Evolutionary conservation across 2,113 vertebrate genomes (phyloP).

Genomic region (Indicator maculatus): DNA sequence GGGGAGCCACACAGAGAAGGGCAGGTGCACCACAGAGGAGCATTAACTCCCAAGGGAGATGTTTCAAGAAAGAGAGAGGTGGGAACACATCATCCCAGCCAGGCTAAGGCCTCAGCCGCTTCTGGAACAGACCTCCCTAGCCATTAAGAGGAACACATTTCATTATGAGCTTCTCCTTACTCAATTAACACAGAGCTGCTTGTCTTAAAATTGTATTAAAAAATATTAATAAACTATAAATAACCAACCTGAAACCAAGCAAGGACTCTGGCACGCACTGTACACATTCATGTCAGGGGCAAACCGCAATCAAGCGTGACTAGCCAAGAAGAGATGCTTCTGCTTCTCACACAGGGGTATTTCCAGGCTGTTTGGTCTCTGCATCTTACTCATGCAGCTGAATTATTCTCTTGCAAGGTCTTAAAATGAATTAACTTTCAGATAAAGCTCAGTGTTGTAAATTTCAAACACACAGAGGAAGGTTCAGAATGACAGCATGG

Average conservation of each 20-base stretch:
- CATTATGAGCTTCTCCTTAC: background rate
- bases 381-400: background rate
- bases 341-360: background rate
- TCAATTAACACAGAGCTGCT: background rate
- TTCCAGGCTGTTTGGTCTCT: background rate
- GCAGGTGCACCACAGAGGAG: background rate
- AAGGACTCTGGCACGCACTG: background rate
- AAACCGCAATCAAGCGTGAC: background rate
- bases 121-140: background rate
- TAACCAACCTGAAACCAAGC: background rate
- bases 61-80: background rate
- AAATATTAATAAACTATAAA: background rate
- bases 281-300: background rate
- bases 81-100: background rate
- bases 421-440: conserved; percentile 19
- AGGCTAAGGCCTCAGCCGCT: background rate
- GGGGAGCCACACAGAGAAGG: background rate
- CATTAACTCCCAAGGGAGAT: background rate
- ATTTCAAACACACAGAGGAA: background rate
- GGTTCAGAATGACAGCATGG: background rate
- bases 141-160: background rate
- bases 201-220: background rate
- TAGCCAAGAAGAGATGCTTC: background rate
- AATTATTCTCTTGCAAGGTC: background rate
- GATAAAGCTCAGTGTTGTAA: background rate